These are phyloP conservation scores for Oxyura jamaicensis DNA, from an alignment of 2,113 vertebrate species.

Conservation along the genomic window DNA sequence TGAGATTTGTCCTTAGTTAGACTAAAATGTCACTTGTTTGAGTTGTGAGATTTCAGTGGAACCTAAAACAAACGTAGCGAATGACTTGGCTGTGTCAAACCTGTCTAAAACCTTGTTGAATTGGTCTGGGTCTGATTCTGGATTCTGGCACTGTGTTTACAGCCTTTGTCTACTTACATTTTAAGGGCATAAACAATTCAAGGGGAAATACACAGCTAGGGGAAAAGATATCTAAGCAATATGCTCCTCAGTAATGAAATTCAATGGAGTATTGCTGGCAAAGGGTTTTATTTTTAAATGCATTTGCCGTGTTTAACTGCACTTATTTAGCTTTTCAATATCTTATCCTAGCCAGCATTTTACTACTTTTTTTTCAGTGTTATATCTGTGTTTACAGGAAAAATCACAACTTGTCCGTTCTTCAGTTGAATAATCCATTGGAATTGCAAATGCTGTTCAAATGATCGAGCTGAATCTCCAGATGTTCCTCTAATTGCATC, in stretches of 20 bases:
- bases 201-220: not conserved
- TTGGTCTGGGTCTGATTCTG: not conserved
- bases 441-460: slow-evolving; percentile 31
- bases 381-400: not conserved
- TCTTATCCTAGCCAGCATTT: not conserved
- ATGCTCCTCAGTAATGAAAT: slow-evolving; percentile 4
- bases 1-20: not conserved
- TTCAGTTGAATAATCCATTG: slow-evolving; percentile 22
- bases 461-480: slow-evolving; percentile 8
- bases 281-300: slow-evolving; percentile 8
- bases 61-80: not conserved
- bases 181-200: slow-evolving; percentile 7
- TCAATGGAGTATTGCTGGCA: not conserved
- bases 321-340: slow-evolving; percentile 29
- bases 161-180: slow-evolving; percentile 27
- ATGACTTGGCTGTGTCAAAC: not conserved
- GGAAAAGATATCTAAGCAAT: not conserved
- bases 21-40: not conserved
- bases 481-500: slow-evolving; percentile 43
- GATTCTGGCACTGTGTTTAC: not conserved
- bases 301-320: slow-evolving; percentile 7
- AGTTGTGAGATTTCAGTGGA: not conserved
- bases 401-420: slow-evolving; percentile 4
- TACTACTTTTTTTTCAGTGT: not conserved
- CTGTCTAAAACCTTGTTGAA: not conserved